Evolutionary conservation across 1,140 invertebrate species (phyloP).

Genomic region (Zaprionus davidi): DNA sequence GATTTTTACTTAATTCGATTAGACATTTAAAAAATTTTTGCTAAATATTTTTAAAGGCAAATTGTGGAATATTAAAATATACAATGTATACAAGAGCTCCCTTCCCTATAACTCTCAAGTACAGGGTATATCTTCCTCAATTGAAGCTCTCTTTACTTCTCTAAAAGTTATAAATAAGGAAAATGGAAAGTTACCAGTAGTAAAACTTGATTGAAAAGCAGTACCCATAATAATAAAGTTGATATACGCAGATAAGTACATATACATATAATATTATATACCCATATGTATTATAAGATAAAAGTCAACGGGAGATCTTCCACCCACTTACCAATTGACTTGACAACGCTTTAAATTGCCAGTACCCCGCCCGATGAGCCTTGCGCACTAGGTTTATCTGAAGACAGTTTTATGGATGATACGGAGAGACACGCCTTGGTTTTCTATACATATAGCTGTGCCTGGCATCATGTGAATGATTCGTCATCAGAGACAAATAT

Average conservation of each 20-base stretch:
- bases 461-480: slow-evolving; percentile 48
- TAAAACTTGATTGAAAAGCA: background rate
- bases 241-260: background rate
- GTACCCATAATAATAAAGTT: background rate
- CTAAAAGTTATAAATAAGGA: background rate
- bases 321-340: slow-evolving; percentile 28
- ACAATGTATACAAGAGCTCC: too few relatives aligned
- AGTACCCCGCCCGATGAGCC: slow-evolving; percentile 20
- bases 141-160: background rate
- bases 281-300: background rate
- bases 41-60: too few relatives aligned
- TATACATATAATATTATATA: background rate
- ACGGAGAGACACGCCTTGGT: slow-evolving; percentile 12
- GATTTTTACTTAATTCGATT: too few relatives aligned
- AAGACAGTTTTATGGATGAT: slow-evolving; percentile 17
- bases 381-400: slow-evolving; percentile 14
- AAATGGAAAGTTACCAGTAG: slow-evolving; percentile 27
- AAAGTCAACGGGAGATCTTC: background rate
- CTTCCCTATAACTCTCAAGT: too few relatives aligned
- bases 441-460: background rate
- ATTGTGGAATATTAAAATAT: too few relatives aligned
- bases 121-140: too few relatives aligned
- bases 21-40: too few relatives aligned
- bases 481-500: slow-evolving; percentile 22
- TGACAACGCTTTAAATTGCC: slow-evolving; percentile 20